Conservation (phyloP, 2,888 invertebrate species). For the Plusia festucae region DNA sequence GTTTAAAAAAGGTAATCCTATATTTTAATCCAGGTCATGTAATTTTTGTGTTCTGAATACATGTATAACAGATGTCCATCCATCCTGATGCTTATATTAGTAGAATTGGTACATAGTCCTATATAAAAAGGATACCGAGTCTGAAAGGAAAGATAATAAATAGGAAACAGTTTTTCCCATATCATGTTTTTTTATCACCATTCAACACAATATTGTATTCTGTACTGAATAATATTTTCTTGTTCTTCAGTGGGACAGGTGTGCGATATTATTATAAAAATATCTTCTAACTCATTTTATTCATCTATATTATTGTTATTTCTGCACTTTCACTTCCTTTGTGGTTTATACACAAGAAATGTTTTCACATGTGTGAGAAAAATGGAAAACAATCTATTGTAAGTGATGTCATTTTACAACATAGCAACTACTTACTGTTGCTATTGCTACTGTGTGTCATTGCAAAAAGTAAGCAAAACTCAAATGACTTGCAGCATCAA, state of each 20-base stretch:
- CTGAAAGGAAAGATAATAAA: too few relatives aligned
- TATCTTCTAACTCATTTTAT: neutral
- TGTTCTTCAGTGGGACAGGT: neutral
- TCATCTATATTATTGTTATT: neutral
- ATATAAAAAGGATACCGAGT: too few relatives aligned
- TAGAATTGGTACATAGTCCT: too few relatives aligned
- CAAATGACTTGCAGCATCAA: neutral
- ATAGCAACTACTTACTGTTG: neutral
- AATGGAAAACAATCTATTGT: constrained; percentile 6
- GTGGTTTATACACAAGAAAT: neutral
- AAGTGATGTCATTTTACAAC: constrained; percentile 5
- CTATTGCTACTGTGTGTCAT: neutral
- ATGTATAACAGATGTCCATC: too few relatives aligned
- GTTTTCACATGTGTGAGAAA: neutral
- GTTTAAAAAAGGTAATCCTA: too few relatives aligned
- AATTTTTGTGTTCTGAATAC: too few relatives aligned
- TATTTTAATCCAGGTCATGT: too few relatives aligned
- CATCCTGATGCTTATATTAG: too few relatives aligned
- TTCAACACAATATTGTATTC: too few relatives aligned
- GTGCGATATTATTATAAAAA: neutral
- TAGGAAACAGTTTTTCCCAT: too few relatives aligned
- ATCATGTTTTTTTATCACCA: too few relatives aligned
- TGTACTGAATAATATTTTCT: neutral
- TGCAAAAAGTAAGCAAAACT: neutral
- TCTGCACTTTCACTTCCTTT: neutral